Evolutionary conservation across 2,113 vertebrate species (phyloP).

Genomic region (Macquaria ambigua): DNA sequence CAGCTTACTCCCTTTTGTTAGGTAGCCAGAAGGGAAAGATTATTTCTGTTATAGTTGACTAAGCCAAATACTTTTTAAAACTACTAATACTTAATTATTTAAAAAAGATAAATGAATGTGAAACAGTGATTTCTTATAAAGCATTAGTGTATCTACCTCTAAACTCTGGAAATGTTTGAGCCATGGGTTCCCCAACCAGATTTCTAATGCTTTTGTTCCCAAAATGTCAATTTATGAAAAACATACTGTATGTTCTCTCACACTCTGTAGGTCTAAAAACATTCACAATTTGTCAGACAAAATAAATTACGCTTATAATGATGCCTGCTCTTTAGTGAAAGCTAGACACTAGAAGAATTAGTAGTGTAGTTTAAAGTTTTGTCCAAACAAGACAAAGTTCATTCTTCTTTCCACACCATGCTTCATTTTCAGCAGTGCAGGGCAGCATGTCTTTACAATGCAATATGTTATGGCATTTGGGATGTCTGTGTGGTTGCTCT

Average conservation of each 20-base stretch:
- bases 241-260: not conserved
- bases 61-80: not conserved
- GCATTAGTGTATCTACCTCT: not conserved
- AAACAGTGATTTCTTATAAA: not conserved
- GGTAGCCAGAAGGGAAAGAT: not conserved
- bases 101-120: not conserved
- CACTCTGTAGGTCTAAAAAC: too few relatives aligned
- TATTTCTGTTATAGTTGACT: not conserved
- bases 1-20: not conserved
- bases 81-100: not conserved
- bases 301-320: not conserved
- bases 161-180: not conserved
- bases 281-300: not conserved
- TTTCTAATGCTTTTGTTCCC: not conserved
- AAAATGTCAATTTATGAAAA: not conserved
- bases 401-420: not conserved
- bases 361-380: not conserved
- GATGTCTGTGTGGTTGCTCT: conserved; percentile 18
- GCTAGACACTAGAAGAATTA: not conserved
- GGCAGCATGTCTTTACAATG: not conserved
- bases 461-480: conserved; percentile 10
- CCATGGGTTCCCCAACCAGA: not conserved
- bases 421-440: not conserved
- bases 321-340: not conserved
- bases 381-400: not conserved